Percentiles rank a stretch among this genome's conserved stretches.
These are phyloP conservation scores for Anorthoa munda DNA, from an alignment of 2,888 invertebrate species.

Conservation along the genomic window DNA sequence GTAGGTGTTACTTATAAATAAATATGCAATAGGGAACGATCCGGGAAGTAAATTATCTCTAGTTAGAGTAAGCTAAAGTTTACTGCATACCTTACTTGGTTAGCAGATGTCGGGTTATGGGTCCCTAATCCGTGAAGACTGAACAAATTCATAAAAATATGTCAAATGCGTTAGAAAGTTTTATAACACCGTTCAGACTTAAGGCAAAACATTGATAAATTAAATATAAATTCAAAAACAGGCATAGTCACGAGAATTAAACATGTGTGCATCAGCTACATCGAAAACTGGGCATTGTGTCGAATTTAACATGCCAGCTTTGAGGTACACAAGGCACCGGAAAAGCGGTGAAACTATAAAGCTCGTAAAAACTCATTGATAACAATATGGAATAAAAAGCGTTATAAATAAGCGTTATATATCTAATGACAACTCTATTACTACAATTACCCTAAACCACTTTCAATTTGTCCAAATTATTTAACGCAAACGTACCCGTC, in stretches of 20 bases:
- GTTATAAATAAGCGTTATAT: not conserved
- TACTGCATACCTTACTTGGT: slow-evolving; percentile 13
- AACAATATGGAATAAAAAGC: too few species aligned
- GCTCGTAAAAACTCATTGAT: too few species aligned
- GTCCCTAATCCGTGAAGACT: not conserved
- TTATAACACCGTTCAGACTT: not conserved
- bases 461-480: slow-evolving; percentile 14
- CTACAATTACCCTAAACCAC: not conserved
- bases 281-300: too few species aligned
- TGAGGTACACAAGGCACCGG: too few species aligned
- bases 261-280: not conserved
- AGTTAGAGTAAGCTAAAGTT: not conserved
- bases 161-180: not conserved
- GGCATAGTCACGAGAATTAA: too few species aligned
- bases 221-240: not conserved
- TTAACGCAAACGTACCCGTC: slow-evolving; percentile 2
- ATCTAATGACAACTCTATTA: not conserved
- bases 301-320: too few species aligned
- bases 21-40: slow-evolving; percentile 4
- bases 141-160: not conserved
- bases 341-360: too few species aligned
- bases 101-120: slow-evolving; percentile 25
- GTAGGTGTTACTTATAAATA: not conserved
- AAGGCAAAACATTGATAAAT: not conserved
- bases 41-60: slow-evolving; percentile 13